Evolutionary conservation across 2,888 invertebrate species (phyloP), one percentile per base, ranked within the genome.

Genomic region (Acanthosepion pharaonis): DNA sequence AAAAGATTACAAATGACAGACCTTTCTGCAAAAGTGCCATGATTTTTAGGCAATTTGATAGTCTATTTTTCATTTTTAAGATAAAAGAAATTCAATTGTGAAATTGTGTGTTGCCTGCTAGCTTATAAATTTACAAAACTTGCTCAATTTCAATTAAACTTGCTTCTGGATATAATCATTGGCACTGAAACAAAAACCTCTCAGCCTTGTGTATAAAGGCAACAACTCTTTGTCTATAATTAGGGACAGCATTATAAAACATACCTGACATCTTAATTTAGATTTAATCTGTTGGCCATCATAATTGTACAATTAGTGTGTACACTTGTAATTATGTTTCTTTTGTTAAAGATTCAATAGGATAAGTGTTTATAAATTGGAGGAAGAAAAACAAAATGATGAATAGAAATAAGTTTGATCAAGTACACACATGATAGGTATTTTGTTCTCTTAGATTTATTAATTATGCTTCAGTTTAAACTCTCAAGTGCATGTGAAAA

Each of bases 401-500:
- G 15, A 78, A 78, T 78, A 5, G 78, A 78, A 78, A 18, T 5
- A 78, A 5, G n/a, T 78, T 11, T n/a, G n/a, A 33, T 78, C 78
- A 78, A 78, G n/a, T 78, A 78, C 78, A 78, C 78, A 78, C 78
- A 78, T n/a, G 78, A 78, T 78, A 78, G 78, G n/a, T 78, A 78
- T n/a, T n/a, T n/a, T n/a, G 78, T 78, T n/a, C 11, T 78, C 33
- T 11, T n/a, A n/a, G 11, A 33, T 11, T 33, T 78, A 78, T 78
- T 78, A 78, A 78, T 78, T 78, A 78, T n/a, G 15, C 23, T 78
- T 78, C 78, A 78, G n/a, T n/a, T 78, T 78, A 78, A n/a, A 0
- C 78, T 78, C 78, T 78, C 33, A n/a, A 78, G n/a, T 78, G 78
- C 78, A n/a, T 15, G n/a, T n/a, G 78, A 78, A 78, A 78, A 78